Percentiles rank a stretch among this genome's conserved stretches.
Conservation (phyloP, 2,113 vertebrate genomes). For the Seriola dumerili region DNA sequence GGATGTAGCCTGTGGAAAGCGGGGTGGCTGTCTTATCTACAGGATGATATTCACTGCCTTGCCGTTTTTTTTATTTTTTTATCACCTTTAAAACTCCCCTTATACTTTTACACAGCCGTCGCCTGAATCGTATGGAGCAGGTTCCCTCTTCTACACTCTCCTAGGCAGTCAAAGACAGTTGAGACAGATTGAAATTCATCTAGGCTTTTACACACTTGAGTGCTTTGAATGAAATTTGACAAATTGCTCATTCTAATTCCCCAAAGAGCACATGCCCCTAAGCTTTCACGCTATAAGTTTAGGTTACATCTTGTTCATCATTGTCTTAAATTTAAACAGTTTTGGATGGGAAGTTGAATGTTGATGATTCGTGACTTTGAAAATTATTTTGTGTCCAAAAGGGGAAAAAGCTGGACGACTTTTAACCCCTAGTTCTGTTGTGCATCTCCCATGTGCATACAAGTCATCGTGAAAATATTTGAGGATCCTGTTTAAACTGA, state of each 20-base stretch:
- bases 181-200: slow-evolving; percentile 65
- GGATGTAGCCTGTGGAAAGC: slow-evolving; percentile 84
- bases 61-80: slow-evolving; percentile 82
- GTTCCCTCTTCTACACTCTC: slow-evolving; percentile 58
- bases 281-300: slow-evolving; percentile 58
- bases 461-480: slow-evolving; percentile 74
- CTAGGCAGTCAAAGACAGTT: slow-evolving; percentile 64
- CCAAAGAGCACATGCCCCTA: slow-evolving; percentile 56
- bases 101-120: slow-evolving; percentile 85
- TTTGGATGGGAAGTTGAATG: slow-evolving; percentile 59
- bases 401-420: slow-evolving; percentile 59
- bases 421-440: slow-evolving; percentile 65
- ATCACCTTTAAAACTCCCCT: slow-evolving; percentile 85
- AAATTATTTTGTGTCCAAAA: slow-evolving; percentile 66
- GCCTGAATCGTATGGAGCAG: slow-evolving; percentile 71
- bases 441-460: slow-evolving; percentile 70
- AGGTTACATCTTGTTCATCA: slow-evolving; percentile 68
- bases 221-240: slow-evolving; percentile 76
- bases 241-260: slow-evolving; percentile 77
- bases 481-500: slow-evolving; percentile 67
- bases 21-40: slow-evolving; percentile 85
- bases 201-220: slow-evolving; percentile 48
- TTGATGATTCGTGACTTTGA: slow-evolving; percentile 70
- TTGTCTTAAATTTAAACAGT: slow-evolving; percentile 44
- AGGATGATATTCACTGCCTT: slow-evolving; percentile 83